Evolutionary conservation across 1,140 invertebrate genomes (phyloP).

Genomic region (Drosophila subpulchrella): DNA sequence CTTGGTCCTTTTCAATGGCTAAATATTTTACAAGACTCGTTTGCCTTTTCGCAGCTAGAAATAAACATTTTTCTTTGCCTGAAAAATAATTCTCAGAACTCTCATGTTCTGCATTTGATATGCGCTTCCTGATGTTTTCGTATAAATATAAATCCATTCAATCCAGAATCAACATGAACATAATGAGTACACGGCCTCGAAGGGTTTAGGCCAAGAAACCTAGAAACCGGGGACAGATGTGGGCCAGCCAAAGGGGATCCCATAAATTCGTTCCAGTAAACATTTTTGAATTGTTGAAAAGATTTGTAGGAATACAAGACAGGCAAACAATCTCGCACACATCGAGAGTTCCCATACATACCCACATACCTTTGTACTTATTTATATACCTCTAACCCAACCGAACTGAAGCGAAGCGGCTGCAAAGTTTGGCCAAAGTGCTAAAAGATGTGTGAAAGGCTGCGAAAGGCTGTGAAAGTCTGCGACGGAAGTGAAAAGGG

Average conservation of each 20-base stretch:
- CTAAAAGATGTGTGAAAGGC: slow-evolving; percentile 80
- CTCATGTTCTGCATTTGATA: slow-evolving; percentile 36
- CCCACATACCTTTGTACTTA: slow-evolving; percentile 26
- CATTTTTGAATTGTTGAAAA: slow-evolving; percentile 77
- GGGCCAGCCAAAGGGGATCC: slow-evolving; percentile 28
- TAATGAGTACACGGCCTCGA: slow-evolving; percentile 41
- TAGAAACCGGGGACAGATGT: slow-evolving; percentile 32
- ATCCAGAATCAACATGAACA: slow-evolving; percentile 29
- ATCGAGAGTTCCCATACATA: slow-evolving; percentile 8
- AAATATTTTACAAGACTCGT: background rate
- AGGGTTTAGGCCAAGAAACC: slow-evolving; percentile 21
- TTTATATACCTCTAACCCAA: slow-evolving; percentile 10
- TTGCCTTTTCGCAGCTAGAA: slow-evolving; percentile 2
- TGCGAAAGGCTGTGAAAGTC: slow-evolving; percentile 45
- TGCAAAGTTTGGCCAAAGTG: slow-evolving; percentile 53
- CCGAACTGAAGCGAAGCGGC: background rate
- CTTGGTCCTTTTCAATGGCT: background rate
- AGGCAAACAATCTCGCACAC: slow-evolving; percentile 33
- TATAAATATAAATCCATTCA: slow-evolving; percentile 11
- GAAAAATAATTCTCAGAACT: slow-evolving; percentile 22
- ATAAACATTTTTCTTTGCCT: slow-evolving; percentile 1
- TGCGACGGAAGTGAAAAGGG: slow-evolving; percentile 35
- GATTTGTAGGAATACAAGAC: slow-evolving; percentile 60
- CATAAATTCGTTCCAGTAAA: slow-evolving; percentile 65
- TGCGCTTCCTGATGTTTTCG: slow-evolving; percentile 23